Evolutionary conservation across 35 echinoderm and acorn worm genomes (phyloP).

Genomic region (Eucidaris tribuloides): DNA sequence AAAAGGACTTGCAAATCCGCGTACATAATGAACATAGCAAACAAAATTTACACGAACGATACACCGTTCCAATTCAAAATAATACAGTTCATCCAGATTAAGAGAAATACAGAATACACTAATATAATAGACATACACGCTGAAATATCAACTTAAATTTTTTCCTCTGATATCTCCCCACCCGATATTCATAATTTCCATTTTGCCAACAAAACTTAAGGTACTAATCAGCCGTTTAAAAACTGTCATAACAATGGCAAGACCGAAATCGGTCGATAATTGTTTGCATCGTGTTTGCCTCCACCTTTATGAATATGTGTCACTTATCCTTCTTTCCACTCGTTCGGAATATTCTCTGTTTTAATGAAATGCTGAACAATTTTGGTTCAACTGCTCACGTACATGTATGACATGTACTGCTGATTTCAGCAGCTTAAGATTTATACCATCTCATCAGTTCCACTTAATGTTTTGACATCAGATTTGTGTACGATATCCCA

Average conservation of each 20-base stretch:
- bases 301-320: conserved; percentile 6
- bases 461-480: not conserved
- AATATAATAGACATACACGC: too few species aligned
- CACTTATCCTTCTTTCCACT: conserved; percentile 39
- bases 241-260: conserved; percentile 37
- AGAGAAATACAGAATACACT: too few species aligned
- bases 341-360: not conserved
- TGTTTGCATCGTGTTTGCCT: conserved; percentile 12
- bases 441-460: conserved; percentile 26
- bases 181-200: too few species aligned
- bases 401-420: not conserved
- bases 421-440: conserved; percentile 15
- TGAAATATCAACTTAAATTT: too few species aligned
- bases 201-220: too few species aligned
- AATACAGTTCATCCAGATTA: too few species aligned
- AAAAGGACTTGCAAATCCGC: too few species aligned
- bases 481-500: not conserved
- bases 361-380: conserved; percentile 22
- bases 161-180: too few species aligned
- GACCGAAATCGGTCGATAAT: conserved; percentile 32
- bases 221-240: conserved; percentile 44
- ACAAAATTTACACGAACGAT: too few species aligned
- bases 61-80: too few species aligned
- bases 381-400: not conserved
- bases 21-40: too few species aligned